Evolutionary conservation across 1,140 invertebrate genomes (phyloP).

Genomic region (Caenorhabditis brenneri): DNA sequence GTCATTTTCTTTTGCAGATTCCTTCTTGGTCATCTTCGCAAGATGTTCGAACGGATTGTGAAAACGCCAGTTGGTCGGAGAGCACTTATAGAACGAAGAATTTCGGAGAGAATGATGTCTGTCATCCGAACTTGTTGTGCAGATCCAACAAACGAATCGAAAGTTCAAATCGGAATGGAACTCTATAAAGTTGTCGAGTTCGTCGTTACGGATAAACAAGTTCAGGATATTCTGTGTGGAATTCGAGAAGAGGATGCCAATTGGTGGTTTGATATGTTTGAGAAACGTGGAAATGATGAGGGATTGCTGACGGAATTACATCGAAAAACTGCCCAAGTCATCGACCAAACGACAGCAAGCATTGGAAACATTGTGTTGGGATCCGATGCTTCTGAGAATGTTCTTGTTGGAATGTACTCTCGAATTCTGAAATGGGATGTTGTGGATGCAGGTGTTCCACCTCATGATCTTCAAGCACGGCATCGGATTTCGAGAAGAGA

Average conservation of each 20-base stretch:
- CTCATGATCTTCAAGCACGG: not conserved
- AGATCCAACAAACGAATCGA: conserved; percentile 31
- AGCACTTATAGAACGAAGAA: conserved; percentile 16
- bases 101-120: conserved; percentile 8
- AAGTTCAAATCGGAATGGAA: conserved; percentile 7
- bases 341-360: not conserved
- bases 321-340: not conserved
- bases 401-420: conserved; percentile 4
- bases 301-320: not conserved
- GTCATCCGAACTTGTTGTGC: not conserved
- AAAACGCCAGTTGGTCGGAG: not conserved
- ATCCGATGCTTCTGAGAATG: conserved; percentile 32
- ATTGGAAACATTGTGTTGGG: conserved; percentile 47
- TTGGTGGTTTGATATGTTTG: conserved; percentile 36
- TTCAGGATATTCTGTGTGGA: conserved; percentile 7
- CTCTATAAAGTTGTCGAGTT: conserved; percentile 17
- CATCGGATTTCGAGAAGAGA: not conserved
- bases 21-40: not conserved
- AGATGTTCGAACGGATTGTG: conserved; percentile 22
- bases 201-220: not conserved
- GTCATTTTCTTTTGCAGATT: conserved; percentile 22
- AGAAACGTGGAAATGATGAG: conserved; percentile 26
- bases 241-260: conserved; percentile 30
- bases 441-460: conserved; percentile 51
- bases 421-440: conserved; percentile 12